Conservation (phyloP, 2,113 vertebrate species). For the Lagopus muta region DNA sequence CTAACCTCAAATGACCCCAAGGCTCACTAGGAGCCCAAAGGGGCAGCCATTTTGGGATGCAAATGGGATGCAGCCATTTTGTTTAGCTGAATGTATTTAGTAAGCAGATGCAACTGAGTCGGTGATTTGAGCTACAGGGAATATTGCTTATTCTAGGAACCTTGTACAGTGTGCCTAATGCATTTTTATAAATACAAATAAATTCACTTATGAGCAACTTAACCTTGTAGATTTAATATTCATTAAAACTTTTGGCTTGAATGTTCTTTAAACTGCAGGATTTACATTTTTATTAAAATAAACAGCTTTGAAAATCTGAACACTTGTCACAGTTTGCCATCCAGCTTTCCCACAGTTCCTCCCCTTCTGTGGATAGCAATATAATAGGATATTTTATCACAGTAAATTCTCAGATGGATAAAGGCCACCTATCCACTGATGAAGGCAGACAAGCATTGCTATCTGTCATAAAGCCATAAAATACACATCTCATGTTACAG, state of each 20-base stretch:
- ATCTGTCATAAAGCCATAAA: constrained; percentile 11
- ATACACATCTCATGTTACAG: neutral
- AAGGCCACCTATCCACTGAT: neutral
- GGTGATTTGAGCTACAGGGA: neutral
- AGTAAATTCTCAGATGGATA: neutral
- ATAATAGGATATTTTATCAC: constrained; percentile 1
- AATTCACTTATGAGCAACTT: constrained; percentile 8
- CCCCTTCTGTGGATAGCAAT: neutral
- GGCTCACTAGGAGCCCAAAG: neutral
- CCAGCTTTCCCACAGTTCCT: neutral
- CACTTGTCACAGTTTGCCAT: neutral
- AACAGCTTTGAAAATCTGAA: neutral
- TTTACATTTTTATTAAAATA: constrained; percentile 7
- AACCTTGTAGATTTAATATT: constrained; percentile 7
- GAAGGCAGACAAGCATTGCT: neutral
- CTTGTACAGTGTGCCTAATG: neutral
- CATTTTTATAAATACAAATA: constrained; percentile 1
- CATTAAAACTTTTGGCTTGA: neutral
- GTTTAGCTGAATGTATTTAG: neutral
- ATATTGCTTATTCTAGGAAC: neutral
- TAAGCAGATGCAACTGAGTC: constrained; percentile 1
- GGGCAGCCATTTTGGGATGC: neutral
- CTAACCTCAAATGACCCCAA: neutral
- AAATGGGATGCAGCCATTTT: neutral
- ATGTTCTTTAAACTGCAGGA: neutral